Evolutionary conservation across 2,888 invertebrate species (phyloP), one percentile per base, ranked within the genome.

Genomic region (Coelinius sp.): DNA sequence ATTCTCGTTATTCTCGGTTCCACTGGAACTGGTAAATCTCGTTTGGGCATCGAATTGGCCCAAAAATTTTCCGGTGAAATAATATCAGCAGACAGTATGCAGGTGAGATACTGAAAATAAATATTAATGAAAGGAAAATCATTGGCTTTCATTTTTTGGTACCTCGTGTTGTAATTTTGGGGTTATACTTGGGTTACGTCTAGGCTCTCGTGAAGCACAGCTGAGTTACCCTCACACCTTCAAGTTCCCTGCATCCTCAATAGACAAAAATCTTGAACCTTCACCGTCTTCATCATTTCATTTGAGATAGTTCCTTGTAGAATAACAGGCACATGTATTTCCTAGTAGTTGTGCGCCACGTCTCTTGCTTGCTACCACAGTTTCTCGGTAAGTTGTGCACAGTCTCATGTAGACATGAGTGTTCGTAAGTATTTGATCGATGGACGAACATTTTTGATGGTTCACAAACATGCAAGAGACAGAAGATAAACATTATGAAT

Each of bases 71-170:
- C 91, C 78, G 95, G 97, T 25, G 98, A 99, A 91, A 94, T 99
- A 71, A 95, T 99, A 73, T 98, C 97, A 84, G 98, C 98, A 0
- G 99, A 99, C 92, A 98, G 99, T 20, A 99, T 99, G 98, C 99
- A 99, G 93, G 97, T 97, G 82, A 81, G 83, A 79, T 14, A 17
- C 41, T 22, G 24, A 25, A 70, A 44, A n/a, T 64, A 35, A 14
- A 64, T 25, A 35, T 4, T 8, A 62, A 12, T 2, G 8, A 10
- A 53, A 22, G 27, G n/a, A 22, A n/a, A 14, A 7, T 8, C 27
- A 38, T 41, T 53, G 7, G 20, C n/a, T n/a, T n/a, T n/a, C n/a
- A 24, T 70, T 52, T 46, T 20, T 46, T 8, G 6, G 41, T 66
- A 68, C 70, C 73, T 69, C 75, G 73, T 75, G 76, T 22, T 68